phyloP scores from a whole-genome alignment of 2,797 vertebrate species.

The Megaceryle alcyon region DNA sequence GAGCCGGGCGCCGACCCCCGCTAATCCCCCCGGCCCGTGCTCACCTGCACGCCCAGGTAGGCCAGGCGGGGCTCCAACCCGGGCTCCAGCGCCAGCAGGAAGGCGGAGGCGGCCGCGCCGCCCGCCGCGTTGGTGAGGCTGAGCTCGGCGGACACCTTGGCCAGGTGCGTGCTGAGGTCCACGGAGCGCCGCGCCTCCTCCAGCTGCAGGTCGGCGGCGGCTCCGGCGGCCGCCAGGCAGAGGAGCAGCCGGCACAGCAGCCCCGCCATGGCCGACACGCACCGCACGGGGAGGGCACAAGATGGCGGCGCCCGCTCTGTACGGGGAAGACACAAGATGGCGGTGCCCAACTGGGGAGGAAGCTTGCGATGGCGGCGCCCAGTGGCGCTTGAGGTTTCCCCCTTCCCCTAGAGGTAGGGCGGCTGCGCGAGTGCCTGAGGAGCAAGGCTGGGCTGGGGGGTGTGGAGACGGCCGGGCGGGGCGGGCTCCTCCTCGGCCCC shows the following conservation, averaged over 20 bases:
- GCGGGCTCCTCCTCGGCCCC: fast-evolving
- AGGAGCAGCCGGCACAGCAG: slow-evolving; percentile 28
- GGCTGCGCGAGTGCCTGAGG: fast-evolving
- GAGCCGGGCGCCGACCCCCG: not conserved
- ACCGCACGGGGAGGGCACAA: slow-evolving; percentile 43
- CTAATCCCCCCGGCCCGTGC: not conserved
- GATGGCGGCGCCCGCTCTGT: slow-evolving; percentile 49
- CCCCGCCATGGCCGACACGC: slow-evolving; percentile 74
- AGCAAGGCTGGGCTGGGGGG: too few relatives aligned
- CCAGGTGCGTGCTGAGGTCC: slow-evolving; percentile 92
- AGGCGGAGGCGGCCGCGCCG: slow-evolving; percentile 78
- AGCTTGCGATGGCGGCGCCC: slow-evolving; percentile 55
- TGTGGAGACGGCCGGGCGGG: not conserved
- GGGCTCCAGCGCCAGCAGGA: slow-evolving; percentile 88
- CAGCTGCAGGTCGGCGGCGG: slow-evolving; percentile 79
- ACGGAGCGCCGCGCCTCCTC: slow-evolving; percentile 93
- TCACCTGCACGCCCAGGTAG: slow-evolving; percentile 91
- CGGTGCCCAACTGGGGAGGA: not conserved
- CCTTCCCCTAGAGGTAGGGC: not conserved
- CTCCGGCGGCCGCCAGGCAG: slow-evolving; percentile 54
- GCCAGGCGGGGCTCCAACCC: slow-evolving; percentile 88
- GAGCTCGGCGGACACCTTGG: slow-evolving; percentile 91
- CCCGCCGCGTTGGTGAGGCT: slow-evolving; percentile 86
- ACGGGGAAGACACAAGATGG: slow-evolving; percentile 52
- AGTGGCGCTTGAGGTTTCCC: not conserved